phyloP scores from a whole-genome alignment of 2,797 vertebrate species.

The Arctocebus calabarensis region DNA sequence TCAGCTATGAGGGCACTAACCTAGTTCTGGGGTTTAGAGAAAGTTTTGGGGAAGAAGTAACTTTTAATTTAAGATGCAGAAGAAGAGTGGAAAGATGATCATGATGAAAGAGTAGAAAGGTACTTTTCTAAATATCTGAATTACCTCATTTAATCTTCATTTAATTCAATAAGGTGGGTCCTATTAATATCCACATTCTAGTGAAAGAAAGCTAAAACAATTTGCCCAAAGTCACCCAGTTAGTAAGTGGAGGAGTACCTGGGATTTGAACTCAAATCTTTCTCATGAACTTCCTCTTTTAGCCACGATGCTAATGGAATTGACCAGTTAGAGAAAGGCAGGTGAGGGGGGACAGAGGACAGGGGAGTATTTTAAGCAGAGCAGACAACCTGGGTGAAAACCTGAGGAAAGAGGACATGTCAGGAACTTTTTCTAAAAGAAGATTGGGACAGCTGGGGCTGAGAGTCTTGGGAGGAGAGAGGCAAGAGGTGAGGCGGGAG shows the following conservation, averaged over 20 bases:
- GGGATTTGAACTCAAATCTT: not conserved
- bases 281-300: not conserved
- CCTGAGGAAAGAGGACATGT: not conserved
- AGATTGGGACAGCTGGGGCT: not conserved
- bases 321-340: not conserved
- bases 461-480: not conserved
- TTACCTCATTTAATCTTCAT: constrained; percentile 10
- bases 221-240: not conserved
- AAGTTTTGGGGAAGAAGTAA: not conserved
- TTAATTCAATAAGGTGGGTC: not conserved
- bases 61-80: not conserved
- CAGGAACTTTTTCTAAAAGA: not conserved
- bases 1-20: not conserved
- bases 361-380: not conserved
- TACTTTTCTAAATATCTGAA: constrained; percentile 30
- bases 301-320: not conserved
- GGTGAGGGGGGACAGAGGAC: not conserved
- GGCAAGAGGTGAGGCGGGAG: not conserved
- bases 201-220: not conserved
- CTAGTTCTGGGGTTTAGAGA: not conserved
- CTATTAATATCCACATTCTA: not conserved
- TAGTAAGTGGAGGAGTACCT: not conserved
- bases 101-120: not conserved
- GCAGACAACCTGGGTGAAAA: not conserved
- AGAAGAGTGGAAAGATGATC: not conserved